phyloP scores from a whole-genome alignment of 2,113 vertebrate species.

The Lipophrys pholis region DNA sequence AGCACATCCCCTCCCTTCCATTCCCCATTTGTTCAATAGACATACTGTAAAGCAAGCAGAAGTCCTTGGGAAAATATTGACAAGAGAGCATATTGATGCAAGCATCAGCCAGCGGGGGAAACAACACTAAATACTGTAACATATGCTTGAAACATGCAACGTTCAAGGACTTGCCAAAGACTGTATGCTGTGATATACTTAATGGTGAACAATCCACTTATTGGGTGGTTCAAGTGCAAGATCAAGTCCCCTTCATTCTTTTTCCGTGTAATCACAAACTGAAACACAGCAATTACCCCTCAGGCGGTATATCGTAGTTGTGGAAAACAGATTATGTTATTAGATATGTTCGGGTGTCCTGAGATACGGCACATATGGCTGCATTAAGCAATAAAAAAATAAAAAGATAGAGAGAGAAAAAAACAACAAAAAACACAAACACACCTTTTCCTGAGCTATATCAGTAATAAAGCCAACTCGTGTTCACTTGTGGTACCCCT shows the following conservation, averaged over 20 bases:
- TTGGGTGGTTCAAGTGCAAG: slow-evolving; percentile 33
- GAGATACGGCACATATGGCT: slow-evolving; percentile 21
- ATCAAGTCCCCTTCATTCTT: slow-evolving; percentile 16
- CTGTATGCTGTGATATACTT: background rate
- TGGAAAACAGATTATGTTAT: slow-evolving; percentile 49
- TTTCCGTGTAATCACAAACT: slow-evolving; percentile 41
- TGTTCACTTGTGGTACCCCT: slow-evolving; percentile 63
- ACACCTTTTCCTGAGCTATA: slow-evolving; percentile 42
- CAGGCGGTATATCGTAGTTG: slow-evolving; percentile 34
- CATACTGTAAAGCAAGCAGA: slow-evolving; percentile 1
- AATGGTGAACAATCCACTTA: slow-evolving; percentile 13
- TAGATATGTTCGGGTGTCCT: slow-evolving; percentile 50
- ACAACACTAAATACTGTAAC: slow-evolving; percentile 30
- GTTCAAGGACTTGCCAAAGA: slow-evolving; percentile 27
- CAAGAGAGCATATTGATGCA: slow-evolving; percentile 3
- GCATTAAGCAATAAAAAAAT: background rate
- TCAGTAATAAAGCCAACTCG: slow-evolving; percentile 63
- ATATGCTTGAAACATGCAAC: slow-evolving; percentile 10
- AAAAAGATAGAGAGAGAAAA: background rate
- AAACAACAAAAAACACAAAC: background rate
- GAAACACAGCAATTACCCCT: slow-evolving; percentile 50
- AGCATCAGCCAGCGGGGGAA: slow-evolving; percentile 10
- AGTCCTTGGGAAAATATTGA: slow-evolving; percentile 28
- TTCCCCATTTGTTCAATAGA: slow-evolving; percentile 6
- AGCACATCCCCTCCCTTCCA: background rate